Conservation (phyloP, 1,140 invertebrate genomes). For the Trichoplusia ni region DNA sequence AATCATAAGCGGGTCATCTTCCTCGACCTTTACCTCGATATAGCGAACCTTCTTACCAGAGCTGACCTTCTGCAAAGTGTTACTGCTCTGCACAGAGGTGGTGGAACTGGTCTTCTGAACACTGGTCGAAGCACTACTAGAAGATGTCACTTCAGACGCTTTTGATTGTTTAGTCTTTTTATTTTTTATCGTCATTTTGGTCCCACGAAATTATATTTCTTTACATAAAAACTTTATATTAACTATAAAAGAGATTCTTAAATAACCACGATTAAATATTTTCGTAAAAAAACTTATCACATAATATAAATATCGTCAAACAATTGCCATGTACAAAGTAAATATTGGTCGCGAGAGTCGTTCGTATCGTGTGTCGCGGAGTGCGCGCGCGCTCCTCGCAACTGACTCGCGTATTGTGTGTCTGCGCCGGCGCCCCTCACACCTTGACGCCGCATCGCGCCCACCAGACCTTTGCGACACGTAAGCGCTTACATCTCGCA, state of each 20-base stretch:
- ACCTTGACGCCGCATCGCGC: constrained; percentile 60
- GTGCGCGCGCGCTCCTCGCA: constrained; percentile 71
- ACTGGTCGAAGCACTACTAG: constrained; percentile 71
- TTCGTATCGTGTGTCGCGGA: constrained; percentile 71
- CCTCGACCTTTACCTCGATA: constrained; percentile 80
- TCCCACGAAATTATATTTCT: constrained; percentile 51
- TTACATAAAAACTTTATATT: constrained; percentile 46
- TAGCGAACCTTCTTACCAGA: constrained; percentile 79
- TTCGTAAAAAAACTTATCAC: constrained; percentile 62
- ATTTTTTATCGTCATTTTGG: constrained; percentile 81
- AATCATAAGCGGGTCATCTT: constrained; percentile 80
- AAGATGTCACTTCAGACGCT: constrained; percentile 67
- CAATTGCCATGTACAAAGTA: constrained; percentile 67
- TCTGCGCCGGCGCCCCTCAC: constrained; percentile 52
- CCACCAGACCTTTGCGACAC: constrained; percentile 76
- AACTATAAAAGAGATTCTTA: constrained; percentile 67
- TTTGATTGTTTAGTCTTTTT: constrained; percentile 79
- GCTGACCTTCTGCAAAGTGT: constrained; percentile 74
- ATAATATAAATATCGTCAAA: constrained; percentile 63
- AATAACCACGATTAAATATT: constrained; percentile 65
- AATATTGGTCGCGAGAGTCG: constrained; percentile 75
- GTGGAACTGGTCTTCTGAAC: constrained; percentile 72
- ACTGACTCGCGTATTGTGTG: constrained; percentile 71
- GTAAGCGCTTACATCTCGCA: constrained; percentile 75
- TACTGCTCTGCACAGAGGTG: constrained; percentile 68